Evolutionary conservation across 1,140 invertebrate species (phyloP), one percentile per base, ranked within the genome.

Genomic region (Oryzaephilus surinamensis): DNA sequence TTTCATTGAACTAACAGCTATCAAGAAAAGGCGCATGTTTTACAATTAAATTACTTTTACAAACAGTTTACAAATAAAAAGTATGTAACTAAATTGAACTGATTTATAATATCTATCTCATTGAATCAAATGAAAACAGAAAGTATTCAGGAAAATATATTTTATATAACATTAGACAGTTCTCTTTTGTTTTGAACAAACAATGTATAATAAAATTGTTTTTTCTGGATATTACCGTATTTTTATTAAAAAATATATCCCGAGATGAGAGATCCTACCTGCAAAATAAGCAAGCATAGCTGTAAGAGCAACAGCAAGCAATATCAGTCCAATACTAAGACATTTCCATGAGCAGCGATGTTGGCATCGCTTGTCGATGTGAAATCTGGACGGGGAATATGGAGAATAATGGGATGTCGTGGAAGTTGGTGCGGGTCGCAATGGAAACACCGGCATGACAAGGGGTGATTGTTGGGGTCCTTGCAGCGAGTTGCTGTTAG

Each of bases 321-420:
- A 75, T 58, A 94, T 90, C 64, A 95, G 79, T 45, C 82, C 77
- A 63, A 95, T 85, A 60, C 85, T 85, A 58, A 87, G 79, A 66
- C 89, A 94, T 66, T 91, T 91, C 92, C 92, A 96, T 54, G 87
- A 90, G 72, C 89, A 95, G 43, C 84, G 73, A 57, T 90, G 84
- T 56, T 87, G 84, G 65, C 87, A 89, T 43, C 86, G 76, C 65
- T 93, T 92, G 67, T 91, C 85, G 69, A 93, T 86, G 69, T 89
- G 84, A 70, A 93, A 91, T 58, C 89, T 81, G 46, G 90, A 89
- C 55, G 84, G 84, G 45, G 85, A 89, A 66, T 84, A 86, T 48
- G 79, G 73, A 49, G 81, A 77, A 70, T 89, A 83, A 54, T 84
- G 76, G 31, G 80, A 77, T 49, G 79, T 74, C 33, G 76, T 72